phyloP scores from a whole-genome alignment of 1,140 invertebrate species.

The Mesaphorura yosii region DNA sequence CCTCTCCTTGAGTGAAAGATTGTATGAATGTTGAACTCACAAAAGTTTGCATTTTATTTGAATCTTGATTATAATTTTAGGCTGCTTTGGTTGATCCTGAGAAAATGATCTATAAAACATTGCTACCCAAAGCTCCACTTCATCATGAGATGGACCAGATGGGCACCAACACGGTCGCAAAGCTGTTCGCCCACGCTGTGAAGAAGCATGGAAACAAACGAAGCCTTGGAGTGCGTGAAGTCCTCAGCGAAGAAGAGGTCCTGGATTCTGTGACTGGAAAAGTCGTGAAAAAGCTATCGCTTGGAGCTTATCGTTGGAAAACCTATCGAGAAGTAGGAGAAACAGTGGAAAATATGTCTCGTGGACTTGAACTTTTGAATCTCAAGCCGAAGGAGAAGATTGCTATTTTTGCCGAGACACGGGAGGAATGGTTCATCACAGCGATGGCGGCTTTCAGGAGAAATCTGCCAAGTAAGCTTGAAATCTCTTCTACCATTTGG shows the following conservation, averaged over 20 bases:
- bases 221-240: constrained; percentile 79
- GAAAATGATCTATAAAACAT: constrained; percentile 55
- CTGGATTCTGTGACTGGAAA: constrained; percentile 73
- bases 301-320: constrained; percentile 88
- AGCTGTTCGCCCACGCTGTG: constrained; percentile 65
- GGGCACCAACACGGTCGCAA: constrained; percentile 73
- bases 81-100: constrained; percentile 44
- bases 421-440: constrained; percentile 92
- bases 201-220: constrained; percentile 55
- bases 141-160: constrained; percentile 56
- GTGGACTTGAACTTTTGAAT: constrained; percentile 52
- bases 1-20: too few relatives aligned
- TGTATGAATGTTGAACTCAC: too few relatives aligned
- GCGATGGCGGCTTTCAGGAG: constrained; percentile 89
- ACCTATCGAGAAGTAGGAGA: constrained; percentile 68
- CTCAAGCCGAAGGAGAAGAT: constrained; percentile 54
- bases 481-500: neutral
- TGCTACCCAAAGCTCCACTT: constrained; percentile 51
- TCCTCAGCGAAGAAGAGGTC: constrained; percentile 86
- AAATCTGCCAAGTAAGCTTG: constrained; percentile 60
- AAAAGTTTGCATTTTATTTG: too few relatives aligned
- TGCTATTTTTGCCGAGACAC: constrained; percentile 94
- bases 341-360: constrained; percentile 61
- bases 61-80: too few relatives aligned
- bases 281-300: constrained; percentile 88